phyloP scores from a whole-genome alignment of 1,140 invertebrate species.

The Idris sp. region DNA sequence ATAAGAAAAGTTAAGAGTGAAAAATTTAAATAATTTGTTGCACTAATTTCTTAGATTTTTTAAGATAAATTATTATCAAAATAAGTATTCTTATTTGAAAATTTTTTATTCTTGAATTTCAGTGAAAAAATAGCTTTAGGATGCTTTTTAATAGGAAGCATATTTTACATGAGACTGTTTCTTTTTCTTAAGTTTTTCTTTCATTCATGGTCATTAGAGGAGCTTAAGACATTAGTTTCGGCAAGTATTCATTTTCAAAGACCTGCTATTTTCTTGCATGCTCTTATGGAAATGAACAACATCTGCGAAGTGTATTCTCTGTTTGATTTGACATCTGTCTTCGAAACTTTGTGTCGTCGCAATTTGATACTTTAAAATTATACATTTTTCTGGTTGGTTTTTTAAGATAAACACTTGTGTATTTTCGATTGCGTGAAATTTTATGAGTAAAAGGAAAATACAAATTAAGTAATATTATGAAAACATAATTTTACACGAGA shows the following conservation, averaged over 20 bases:
- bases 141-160: no score
- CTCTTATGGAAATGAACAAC: constrained; percentile 30
- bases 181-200: not conserved
- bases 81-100: no score
- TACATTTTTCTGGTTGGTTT: constrained; percentile 51
- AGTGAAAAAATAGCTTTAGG: no score
- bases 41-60: no score
- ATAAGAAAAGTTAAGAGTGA: constrained; percentile 11
- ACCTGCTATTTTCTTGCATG: constrained; percentile 46
- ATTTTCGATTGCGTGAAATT: constrained; percentile 22
- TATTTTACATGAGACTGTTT: constrained; percentile 16
- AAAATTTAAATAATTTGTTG: constrained; percentile 26
- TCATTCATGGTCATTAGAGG: constrained; percentile 27
- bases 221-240: constrained; percentile 7
- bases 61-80: no score
- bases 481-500: no score
- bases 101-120: no score
- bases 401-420: constrained; percentile 29
- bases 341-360: constrained; percentile 33
- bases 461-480: not conserved
- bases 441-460: not conserved
- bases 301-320: constrained; percentile 66
- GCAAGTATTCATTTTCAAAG: constrained; percentile 20
- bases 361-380: constrained; percentile 28
- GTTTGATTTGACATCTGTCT: constrained; percentile 72